These are phyloP conservation scores for Machaerirhynchus nigripectus DNA, from an alignment of 2,113 vertebrate genomes.

Conservation along the genomic window DNA sequence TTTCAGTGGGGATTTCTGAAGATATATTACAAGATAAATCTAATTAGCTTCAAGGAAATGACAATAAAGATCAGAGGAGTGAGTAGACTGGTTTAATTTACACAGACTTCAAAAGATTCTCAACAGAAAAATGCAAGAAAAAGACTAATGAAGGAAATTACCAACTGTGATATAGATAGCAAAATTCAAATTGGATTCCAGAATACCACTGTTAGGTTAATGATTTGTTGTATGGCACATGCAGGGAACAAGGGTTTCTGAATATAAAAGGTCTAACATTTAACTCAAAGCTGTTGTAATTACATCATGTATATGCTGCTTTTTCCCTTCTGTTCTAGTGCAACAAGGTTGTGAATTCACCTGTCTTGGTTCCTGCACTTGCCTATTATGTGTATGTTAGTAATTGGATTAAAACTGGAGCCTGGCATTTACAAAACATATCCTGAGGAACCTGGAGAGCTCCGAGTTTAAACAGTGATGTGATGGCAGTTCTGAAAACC, in stretches of 20 bases:
- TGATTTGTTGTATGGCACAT: neutral
- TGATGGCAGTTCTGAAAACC: neutral
- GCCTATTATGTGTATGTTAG: neutral
- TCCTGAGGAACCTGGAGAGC: neutral
- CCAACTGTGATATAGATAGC: neutral
- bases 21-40: neutral
- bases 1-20: neutral
- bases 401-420: neutral
- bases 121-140: neutral
- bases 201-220: neutral
- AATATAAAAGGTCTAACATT: neutral
- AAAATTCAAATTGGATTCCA: neutral
- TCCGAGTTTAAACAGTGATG: neutral
- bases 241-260: neutral
- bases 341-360: neutral
- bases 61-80: neutral
- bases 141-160: conserved; percentile 23
- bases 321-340: neutral
- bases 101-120: neutral
- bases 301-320: neutral
- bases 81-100: neutral
- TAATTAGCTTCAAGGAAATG: conserved; percentile 16
- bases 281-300: neutral
- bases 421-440: neutral
- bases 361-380: neutral